Evolutionary conservation across 1,140 invertebrate species (phyloP).

Genomic region (Pseudomyrmex concolor): DNA sequence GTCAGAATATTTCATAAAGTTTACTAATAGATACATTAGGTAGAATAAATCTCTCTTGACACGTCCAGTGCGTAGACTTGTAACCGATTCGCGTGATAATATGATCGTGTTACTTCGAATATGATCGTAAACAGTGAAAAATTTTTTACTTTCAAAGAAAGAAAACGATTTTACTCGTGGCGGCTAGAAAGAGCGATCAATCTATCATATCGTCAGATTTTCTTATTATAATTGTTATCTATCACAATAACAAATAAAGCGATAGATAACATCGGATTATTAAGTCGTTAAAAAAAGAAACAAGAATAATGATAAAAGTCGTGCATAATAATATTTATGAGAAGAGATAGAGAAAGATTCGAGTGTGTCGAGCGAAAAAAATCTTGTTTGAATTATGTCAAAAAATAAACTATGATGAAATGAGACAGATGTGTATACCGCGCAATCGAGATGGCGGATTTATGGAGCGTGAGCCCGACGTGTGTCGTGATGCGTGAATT

Average conservation of each 20-base stretch:
- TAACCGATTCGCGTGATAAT: not conserved
- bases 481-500: not conserved
- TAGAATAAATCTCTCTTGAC: not conserved
- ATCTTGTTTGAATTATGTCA: slow-evolving; percentile 27
- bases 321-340: slow-evolving; percentile 53
- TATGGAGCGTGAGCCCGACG: slow-evolving; percentile 17
- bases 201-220: slow-evolving; percentile 83
- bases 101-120: slow-evolving; percentile 3
- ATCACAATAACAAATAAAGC: slow-evolving; percentile 69
- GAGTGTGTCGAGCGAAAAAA: slow-evolving; percentile 58
- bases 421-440: slow-evolving; percentile 20
- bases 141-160: slow-evolving; percentile 34
- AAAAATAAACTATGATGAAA: slow-evolving; percentile 44
- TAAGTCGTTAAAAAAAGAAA: slow-evolving; percentile 60
- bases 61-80: not conserved
- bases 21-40: not conserved
- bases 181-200: slow-evolving; percentile 75
- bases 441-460: not conserved
- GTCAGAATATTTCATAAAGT: slow-evolving; percentile 9
- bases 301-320: slow-evolving; percentile 63
- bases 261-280: slow-evolving; percentile 70
- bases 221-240: slow-evolving; percentile 80
- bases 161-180: slow-evolving; percentile 73
- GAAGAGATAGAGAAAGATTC: slow-evolving; percentile 29
- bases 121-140: not conserved